A percentile compares a stretch with the other conserved stretches of the same genome.
Evolutionary conservation across 30 jellyfish, hydroid and myxozoan species (phyloP).

Genomic region (Pelagia noctiluca): DNA sequence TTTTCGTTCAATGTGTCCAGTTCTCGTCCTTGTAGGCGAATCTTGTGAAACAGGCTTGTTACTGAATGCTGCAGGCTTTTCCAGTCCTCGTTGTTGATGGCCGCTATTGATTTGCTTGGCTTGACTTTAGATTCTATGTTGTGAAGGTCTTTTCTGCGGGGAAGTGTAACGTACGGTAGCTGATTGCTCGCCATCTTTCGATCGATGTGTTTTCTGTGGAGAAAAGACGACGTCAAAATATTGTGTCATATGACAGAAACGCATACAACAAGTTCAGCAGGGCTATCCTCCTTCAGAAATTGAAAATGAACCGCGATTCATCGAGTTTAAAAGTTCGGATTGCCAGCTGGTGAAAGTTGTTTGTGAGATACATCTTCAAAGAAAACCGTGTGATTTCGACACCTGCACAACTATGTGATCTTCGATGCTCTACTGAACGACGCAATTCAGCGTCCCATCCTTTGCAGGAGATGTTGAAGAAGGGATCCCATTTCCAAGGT

Average conservation of each 20-base stretch:
- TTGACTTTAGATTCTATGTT: slow-evolving; percentile 20
- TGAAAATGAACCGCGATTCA: no score
- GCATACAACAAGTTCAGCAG: background rate
- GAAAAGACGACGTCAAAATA: background rate
- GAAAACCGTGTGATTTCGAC: no score
- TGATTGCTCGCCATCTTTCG: slow-evolving; percentile 50
- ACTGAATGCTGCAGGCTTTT: slow-evolving; percentile 80
- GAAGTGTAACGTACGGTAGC: slow-evolving; percentile 50
- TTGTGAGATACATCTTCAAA: no score
- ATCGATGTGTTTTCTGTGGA: background rate
- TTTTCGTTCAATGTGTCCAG: slow-evolving; percentile 82
- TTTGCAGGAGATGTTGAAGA: no score
- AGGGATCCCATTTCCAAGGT: no score
- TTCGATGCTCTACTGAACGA: no score
- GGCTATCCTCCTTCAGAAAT: background rate
- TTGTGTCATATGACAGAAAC: background rate
- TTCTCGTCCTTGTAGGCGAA: slow-evolving; percentile 67
- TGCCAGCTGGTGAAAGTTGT: no score
- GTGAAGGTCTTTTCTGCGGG: slow-evolving; percentile 41
- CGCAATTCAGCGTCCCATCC: no score
- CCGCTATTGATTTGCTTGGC: slow-evolving; percentile 73
- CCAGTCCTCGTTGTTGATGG: slow-evolving; percentile 92
- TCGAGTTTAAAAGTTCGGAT: no score
- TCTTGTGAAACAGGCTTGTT: slow-evolving; percentile 79
- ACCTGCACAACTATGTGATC: no score